Base-by-base conservation (phyloP, 2,888 invertebrate genomes). In the Calliopum simillimum region DNA sequence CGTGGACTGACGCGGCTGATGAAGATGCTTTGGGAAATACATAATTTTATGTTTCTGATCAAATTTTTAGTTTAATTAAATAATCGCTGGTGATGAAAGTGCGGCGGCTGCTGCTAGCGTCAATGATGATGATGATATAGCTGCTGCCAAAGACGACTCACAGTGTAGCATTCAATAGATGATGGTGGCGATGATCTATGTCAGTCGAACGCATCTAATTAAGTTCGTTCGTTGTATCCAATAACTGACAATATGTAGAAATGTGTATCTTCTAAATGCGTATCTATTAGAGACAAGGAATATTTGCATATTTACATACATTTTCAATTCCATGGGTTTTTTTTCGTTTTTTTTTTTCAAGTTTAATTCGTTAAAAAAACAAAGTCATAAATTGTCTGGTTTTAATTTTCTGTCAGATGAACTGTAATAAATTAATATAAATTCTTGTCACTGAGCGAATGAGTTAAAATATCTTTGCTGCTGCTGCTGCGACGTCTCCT, bases 381-480 rank as follows among this genome's bases (percentile, higher is more conserved):
- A 81, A 83, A 80, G 79, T 79, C 79, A 82, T 82, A 83, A 82
- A 82, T 82, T 84, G 80, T 81, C 80, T 80, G 81, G 79, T 78
- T 79, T 83, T 82, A 84, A 84, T 84, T 81, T 80, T 79, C 80
- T 82, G 84, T 82, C 84, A 81, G 80, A 78, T 80, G 80, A 83
- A 81, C 79, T 79, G 84, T 77, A 82, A 82, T 82, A 82, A 82
- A 82, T 82, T 84, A 83, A 83, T 84, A 82, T 82, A 83, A 83
- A 84, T 79, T 83, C 83, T 79, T 81, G 81, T 82, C 82, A 81
- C 73, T 78, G 72, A 67, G 14, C 69, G 62, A 62, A 62, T 55
- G 55, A 69, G 25, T 55, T 25, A 51, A 62, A 53, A 61, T 41
- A 53, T 53, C 58, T 68, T 59, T 41, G 59, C 43, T 67, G n/a